A percentile compares a stretch with the other conserved stretches of the same genome.
Conservation (phyloP, 1,140 invertebrate species). For the Akabosia matsudoensis region DNA sequence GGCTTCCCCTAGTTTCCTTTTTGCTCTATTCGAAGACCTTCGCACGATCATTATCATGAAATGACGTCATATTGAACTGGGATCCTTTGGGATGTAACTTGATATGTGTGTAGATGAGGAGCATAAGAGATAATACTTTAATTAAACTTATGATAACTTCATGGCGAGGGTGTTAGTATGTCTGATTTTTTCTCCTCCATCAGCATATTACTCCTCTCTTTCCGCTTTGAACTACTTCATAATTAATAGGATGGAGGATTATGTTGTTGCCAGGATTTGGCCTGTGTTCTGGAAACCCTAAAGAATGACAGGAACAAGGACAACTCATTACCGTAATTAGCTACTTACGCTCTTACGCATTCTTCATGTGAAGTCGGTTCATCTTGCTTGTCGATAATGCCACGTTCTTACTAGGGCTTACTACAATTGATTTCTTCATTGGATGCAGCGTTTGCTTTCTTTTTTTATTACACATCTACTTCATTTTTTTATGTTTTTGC, state of each 20-base stretch:
- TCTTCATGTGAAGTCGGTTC: neutral
- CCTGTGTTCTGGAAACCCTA: neutral
- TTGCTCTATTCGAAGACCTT: neutral
- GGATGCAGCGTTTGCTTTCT: too few species aligned
- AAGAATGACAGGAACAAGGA: slow-evolving; percentile 1
- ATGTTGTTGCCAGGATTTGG: neutral
- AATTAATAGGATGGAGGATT: too few species aligned
- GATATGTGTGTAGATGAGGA: neutral
- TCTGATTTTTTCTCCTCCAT: too few species aligned
- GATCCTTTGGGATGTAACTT: neutral
- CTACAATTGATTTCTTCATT: neutral
- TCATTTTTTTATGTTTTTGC: too few species aligned
- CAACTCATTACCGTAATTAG: slow-evolving; percentile 6
- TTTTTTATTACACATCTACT: too few species aligned
- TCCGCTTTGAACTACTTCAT: too few species aligned
- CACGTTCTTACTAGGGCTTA: neutral
- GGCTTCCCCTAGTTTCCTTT: neutral
- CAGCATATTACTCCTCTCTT: too few species aligned
- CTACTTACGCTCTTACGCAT: neutral
- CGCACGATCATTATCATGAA: neutral
- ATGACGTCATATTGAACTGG: slow-evolving; percentile 1
- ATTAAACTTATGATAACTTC: too few species aligned
- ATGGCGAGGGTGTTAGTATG: too few species aligned
- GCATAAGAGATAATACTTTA: slow-evolving; percentile 9
- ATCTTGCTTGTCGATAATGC: too few species aligned